These are phyloP conservation scores for Prionailurus viverrinus DNA, from an alignment of 2,113 vertebrate species.

Conservation along the genomic window DNA sequence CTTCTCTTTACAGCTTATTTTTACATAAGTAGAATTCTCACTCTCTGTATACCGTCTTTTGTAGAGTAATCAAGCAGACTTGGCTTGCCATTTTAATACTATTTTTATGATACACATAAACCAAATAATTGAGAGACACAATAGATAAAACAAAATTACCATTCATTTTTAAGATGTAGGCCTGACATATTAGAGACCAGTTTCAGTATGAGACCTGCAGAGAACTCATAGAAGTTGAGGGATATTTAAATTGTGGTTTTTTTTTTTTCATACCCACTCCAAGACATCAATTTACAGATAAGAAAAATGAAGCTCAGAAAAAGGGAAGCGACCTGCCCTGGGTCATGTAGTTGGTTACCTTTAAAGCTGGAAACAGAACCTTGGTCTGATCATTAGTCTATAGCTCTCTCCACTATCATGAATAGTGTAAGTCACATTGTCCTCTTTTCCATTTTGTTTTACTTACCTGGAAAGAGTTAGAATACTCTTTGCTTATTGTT, in stretches of 20 bases:
- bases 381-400: background rate
- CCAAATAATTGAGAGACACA: slow-evolving; percentile 1
- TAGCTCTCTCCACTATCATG: background rate
- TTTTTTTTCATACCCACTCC: background rate
- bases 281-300: background rate
- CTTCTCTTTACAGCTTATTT: slow-evolving; percentile 49
- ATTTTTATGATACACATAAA: background rate
- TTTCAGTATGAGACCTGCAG: slow-evolving; percentile 11
- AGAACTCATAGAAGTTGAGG: background rate
- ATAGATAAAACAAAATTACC: slow-evolving; percentile 47
- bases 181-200: background rate
- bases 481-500: background rate
- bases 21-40: background rate
- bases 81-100: background rate
- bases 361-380: background rate
- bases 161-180: slow-evolving; percentile 22
- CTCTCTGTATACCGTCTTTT: background rate
- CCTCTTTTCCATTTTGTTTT: background rate
- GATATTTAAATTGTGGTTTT: background rate
- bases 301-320: background rate
- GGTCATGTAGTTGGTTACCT: background rate
- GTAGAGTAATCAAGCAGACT: slow-evolving; percentile 13
- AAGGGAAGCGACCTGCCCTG: background rate
- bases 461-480: background rate
- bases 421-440: slow-evolving; percentile 24